Evolutionary conservation across 2,113 vertebrate species (phyloP).

Genomic region (Pterocles burchelli): DNA sequence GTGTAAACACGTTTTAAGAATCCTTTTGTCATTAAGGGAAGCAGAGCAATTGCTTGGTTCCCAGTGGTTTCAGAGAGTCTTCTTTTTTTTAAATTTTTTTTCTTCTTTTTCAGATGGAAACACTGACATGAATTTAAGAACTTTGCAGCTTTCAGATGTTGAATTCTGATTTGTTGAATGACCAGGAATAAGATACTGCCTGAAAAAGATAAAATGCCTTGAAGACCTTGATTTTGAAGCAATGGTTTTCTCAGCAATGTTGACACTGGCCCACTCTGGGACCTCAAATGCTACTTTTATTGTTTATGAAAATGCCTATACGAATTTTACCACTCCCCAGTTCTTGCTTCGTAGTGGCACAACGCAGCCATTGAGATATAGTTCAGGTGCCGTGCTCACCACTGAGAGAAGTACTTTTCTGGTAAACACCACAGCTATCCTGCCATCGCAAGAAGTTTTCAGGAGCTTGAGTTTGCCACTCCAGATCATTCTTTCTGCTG

Average conservation of each 20-base stretch:
- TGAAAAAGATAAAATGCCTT: conserved; percentile 65
- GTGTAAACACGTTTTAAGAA: background rate
- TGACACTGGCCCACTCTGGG: conserved; percentile 75
- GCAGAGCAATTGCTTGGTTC: background rate
- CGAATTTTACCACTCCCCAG: conserved; percentile 77
- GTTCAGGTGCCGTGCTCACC: conserved; percentile 66
- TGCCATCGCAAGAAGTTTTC: conserved; percentile 66
- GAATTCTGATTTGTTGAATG: conserved; percentile 27
- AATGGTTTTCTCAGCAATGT: conserved; percentile 84
- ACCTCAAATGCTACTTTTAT: conserved; percentile 76
- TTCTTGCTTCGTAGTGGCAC: conserved; percentile 68
- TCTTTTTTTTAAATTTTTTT: background rate
- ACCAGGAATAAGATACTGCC: conserved; percentile 50
- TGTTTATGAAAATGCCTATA: conserved; percentile 78
- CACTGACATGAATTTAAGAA: conserved; percentile 58
- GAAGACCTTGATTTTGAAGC: conserved; percentile 69
- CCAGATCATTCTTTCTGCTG: conserved; percentile 88
- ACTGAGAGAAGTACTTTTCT: conserved; percentile 68
- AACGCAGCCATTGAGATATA: conserved; percentile 65
- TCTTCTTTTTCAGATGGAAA: conserved; percentile 68
- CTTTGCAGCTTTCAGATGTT: conserved; percentile 16
- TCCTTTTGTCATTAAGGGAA: background rate
- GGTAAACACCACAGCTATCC: conserved; percentile 65
- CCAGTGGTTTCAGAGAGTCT: background rate
- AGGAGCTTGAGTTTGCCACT: conserved; percentile 85